These are phyloP conservation scores for Ganaspis sp. DNA, from an alignment of 1,140 invertebrate genomes.

Conservation along the genomic window DNA sequence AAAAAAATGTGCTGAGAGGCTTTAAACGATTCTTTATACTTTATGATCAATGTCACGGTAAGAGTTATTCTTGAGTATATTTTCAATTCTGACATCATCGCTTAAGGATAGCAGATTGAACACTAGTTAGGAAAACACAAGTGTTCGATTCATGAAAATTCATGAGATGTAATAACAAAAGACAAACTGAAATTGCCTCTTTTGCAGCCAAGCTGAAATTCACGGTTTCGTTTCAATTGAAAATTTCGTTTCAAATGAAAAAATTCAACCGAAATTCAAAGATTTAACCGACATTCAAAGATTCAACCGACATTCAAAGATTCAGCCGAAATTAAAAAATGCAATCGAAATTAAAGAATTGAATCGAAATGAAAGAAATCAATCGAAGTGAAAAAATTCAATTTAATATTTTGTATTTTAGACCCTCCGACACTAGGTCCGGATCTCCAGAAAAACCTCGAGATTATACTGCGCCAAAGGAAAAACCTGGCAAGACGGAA, in stretches of 20 bases:
- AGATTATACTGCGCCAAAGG: conserved; percentile 51
- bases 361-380: too few species aligned
- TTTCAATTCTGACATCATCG: conserved; percentile 24
- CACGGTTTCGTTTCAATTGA: background rate
- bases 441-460: conserved; percentile 63
- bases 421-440: conserved; percentile 53
- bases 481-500: conserved; percentile 42
- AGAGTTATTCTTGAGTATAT: background rate
- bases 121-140: conserved; percentile 7
- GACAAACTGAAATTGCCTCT: background rate
- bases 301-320: too few species aligned
- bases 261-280: too few species aligned
- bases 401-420: conserved; percentile 36
- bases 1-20: background rate
- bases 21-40: background rate
- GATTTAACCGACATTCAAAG: too few species aligned
- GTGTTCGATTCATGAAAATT: conserved; percentile 10
- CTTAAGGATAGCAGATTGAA: conserved; percentile 11
- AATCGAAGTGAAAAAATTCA: too few species aligned
- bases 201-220: background rate
- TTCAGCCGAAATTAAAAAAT: too few species aligned
- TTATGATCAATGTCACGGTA: conserved; percentile 11
- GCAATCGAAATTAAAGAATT: too few species aligned
- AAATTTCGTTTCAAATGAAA: too few species aligned
- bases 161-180: background rate